Base-by-base conservation (phyloP, 2,888 invertebrate species). In the Tenthredo livida region DNA sequence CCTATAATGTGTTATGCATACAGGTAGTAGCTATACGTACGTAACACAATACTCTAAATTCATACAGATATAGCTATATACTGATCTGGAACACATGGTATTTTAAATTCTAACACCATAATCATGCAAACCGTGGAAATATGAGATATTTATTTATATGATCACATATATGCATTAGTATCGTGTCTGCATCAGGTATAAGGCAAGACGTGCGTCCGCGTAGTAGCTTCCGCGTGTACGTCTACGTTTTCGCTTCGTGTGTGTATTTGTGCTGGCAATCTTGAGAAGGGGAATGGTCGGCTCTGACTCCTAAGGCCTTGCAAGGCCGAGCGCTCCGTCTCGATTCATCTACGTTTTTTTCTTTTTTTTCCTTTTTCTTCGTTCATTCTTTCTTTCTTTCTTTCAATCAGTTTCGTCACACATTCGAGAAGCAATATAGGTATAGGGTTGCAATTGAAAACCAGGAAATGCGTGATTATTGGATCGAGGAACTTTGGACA, bases 291-390 rank as follows among this genome's bases (percentile, higher is more conserved):
- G 83, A 83, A 65, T 83, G 83, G 67, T 67, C 83, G 83, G 17
- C 43, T 83, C 43, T 6, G 80, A 40, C 33, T 80, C 40, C 61
- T 43, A 86, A 90, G 91, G 89, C 90, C 91, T 91, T 91, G 91
- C 90, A 91, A 91, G 91, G 91, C 88, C 91, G 89, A 88, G 88
- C 86, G 87, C 86, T 85, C 84, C 84, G 84, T 84, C 85, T 85
- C 87, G 67, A 83, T 70, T 83, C 83, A 47, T 83, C 83, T 67
- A 83, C 67, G 43, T 67, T 80, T 61, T 61, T 80, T 80, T 33
- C 4, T 33, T 33, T 33, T 54, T 10, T 25, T 54, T 10, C 15
- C 9, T 73, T 73, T n/a, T n/a, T 25, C 40, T 77, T 37, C 21
- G 4, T 78, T 78, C 40, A 29, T 47, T 50, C 33, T 47, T 83